A percentile compares a stretch with the other conserved stretches of the same genome.
Evolutionary conservation across 1,140 invertebrate species (phyloP).

Genomic region (Plutomurus gul): DNA sequence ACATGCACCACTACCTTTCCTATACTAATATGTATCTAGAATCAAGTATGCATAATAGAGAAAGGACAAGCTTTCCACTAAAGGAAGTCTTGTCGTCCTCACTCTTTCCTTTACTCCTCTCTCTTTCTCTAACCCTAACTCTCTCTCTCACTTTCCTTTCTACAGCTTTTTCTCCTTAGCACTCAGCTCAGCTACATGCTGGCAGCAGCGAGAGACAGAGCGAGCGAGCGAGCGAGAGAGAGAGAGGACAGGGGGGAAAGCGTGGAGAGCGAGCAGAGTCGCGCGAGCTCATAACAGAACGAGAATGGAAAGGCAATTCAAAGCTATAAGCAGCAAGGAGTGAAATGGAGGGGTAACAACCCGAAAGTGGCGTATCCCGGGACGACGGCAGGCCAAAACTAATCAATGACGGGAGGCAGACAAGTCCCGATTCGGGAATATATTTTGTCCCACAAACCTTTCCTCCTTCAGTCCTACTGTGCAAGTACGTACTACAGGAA

Average conservation of each 20-base stretch:
- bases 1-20: no score
- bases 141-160: not conserved
- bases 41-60: not conserved
- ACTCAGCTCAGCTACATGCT: not conserved
- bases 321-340: not conserved
- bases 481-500: not conserved
- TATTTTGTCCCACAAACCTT: slow-evolving; percentile 25
- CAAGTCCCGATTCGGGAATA: slow-evolving; percentile 38
- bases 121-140: not conserved
- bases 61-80: not conserved
- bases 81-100: slow-evolving; percentile 12
- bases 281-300: no score
- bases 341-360: slow-evolving; percentile 36
- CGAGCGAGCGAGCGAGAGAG: not conserved
- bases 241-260: not conserved
- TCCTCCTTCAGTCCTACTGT: not conserved
- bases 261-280: not conserved
- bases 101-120: not conserved
- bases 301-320: no score
- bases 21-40: no score
- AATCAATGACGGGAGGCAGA: slow-evolving; percentile 37
- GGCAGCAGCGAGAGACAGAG: not conserved
- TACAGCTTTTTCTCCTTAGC: not conserved
- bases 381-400: slow-evolving; percentile 37
- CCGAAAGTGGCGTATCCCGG: slow-evolving; percentile 35